Evolutionary conservation across 2,113 vertebrate genomes (phyloP), one percentile per base, ranked within the genome.

Genomic region (Odontophorus gujanensis): DNA sequence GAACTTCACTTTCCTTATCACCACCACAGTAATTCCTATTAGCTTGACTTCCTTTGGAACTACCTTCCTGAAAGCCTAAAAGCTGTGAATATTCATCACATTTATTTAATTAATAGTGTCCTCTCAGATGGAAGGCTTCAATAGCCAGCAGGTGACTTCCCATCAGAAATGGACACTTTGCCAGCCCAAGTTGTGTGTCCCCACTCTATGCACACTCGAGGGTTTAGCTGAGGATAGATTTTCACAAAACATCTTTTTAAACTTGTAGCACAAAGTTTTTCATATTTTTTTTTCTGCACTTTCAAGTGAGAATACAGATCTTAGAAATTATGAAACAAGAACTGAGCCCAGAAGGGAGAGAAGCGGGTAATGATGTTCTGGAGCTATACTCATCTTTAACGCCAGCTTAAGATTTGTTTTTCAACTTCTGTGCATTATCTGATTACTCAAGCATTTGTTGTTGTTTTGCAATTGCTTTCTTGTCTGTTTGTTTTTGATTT

Each of bases 401-500:
- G 50, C 30, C 59, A 82, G 59, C 51, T 5, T 47, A 77, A 53
- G 53, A 9, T 72, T 57, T 86, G 87, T 58, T 57, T 66, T 72
- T 58, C 59, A 61, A 42, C 65, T 61, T 25, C 43, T 16, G 28
- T 12, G 25, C 2, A 4, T 20, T 30, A 58, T 62, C 58, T 50
- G 72, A 71, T 87, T 21, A 32, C 59, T 65, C 72, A 81, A 65
- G 47, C 20, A 38, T 58, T 57, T 79, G 61, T 13, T 72, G 67
- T 43, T 58, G 50, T 58, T 73, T 57, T 75, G 36, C 67, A 24
- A 36, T 78, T 75, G 9, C 28, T 25, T 93, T 72, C 57, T 88
- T 40, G 25, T 40, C 25, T 63, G 24, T 92, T 92, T 81, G 71
- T 42, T 94, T 89, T 57, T 3, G 67, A 59, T 74, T 72, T 71